A percentile compares a stretch with the other conserved stretches of the same genome.
Conservation (phyloP, 2,888 invertebrate genomes). For the Odontomyia ornata region DNA sequence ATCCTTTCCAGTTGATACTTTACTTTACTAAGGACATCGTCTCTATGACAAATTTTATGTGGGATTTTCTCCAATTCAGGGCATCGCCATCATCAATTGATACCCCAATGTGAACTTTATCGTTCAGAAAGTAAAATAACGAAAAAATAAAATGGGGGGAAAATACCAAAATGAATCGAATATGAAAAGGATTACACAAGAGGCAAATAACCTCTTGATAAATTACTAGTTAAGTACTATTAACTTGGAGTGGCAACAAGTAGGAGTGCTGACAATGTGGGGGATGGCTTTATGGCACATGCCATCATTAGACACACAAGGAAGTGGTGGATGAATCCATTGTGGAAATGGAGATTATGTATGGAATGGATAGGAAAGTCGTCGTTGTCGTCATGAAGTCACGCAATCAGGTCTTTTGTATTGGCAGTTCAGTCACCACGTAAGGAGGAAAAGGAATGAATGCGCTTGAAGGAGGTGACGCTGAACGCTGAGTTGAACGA, state of each 20-base stretch:
- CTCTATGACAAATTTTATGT: no score
- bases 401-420: not conserved
- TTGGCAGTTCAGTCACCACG: not conserved
- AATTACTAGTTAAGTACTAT: not conserved
- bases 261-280: not conserved
- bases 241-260: not conserved
- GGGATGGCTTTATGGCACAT: not conserved
- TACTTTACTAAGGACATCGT: no score
- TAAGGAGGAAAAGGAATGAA: not conserved
- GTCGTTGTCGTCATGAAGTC: not conserved
- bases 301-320: not conserved
- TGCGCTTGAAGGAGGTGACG: no score
- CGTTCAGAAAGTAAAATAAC: no score
- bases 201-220: slow-evolving; percentile 9
- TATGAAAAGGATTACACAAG: no score
- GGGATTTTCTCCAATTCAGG: no score
- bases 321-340: not conserved
- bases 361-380: not conserved
- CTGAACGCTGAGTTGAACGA: not conserved
- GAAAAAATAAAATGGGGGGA: no score
- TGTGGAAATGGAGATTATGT: not conserved
- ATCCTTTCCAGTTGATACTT: no score
- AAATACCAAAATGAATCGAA: no score
- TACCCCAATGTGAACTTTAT: no score
- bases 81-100: no score